These are phyloP conservation scores for Ptychochromis oligacanthus DNA, from an alignment of 2,113 vertebrate species.

Conservation along the genomic window DNA sequence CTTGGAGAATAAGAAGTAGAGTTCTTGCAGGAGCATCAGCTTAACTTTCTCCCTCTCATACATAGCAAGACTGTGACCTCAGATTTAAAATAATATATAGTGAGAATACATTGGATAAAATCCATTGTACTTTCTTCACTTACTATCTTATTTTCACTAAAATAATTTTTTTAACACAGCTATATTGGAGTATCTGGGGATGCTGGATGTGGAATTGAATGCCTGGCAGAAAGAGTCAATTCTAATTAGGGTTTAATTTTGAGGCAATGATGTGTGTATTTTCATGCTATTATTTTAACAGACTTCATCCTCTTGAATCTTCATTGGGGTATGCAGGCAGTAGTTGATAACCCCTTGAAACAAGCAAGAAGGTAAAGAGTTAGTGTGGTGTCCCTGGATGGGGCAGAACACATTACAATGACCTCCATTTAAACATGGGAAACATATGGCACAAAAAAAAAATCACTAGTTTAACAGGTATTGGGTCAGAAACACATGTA, in stretches of 20 bases:
- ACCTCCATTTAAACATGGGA: neutral
- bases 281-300: neutral
- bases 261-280: slow-evolving; percentile 6
- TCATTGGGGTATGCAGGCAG: neutral
- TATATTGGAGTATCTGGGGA: neutral
- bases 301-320: neutral
- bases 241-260: slow-evolving; percentile 5
- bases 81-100: slow-evolving; percentile 31
- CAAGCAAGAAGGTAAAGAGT: neutral
- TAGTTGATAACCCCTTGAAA: neutral
- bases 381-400: neutral
- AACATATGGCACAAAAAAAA: neutral
- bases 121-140: neutral
- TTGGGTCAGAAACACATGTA: neutral
- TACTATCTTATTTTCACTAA: slow-evolving; percentile 12
- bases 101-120: slow-evolving; percentile 17
- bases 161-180: neutral
- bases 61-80: slow-evolving; percentile 48
- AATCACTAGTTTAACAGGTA: neutral
- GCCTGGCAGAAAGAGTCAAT: neutral
- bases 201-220: neutral
- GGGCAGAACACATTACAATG: neutral
- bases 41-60: slow-evolving; percentile 55
- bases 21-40: slow-evolving; percentile 46
- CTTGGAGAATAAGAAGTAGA: slow-evolving; percentile 65